Percentiles rank a stretch among this genome's conserved stretches.
Conservation (phyloP, 2,113 vertebrate genomes). For the Calypte anna region DNA sequence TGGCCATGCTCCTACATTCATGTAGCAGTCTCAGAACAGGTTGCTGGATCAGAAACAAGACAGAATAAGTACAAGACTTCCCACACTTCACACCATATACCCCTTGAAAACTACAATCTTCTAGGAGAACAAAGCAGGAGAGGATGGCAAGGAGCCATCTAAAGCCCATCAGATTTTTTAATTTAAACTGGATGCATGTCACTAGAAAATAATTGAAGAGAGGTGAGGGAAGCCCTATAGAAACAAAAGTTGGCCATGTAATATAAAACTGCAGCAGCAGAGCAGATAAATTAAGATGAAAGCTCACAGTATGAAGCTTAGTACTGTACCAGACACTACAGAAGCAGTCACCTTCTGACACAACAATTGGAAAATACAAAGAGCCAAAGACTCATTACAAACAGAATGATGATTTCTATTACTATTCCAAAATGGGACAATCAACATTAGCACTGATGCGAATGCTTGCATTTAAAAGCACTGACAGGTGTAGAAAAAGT, state of each 20-base stretch:
- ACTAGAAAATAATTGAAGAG: not conserved
- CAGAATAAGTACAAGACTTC: not conserved
- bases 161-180: not conserved
- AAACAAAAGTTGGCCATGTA: not conserved
- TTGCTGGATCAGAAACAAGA: not conserved
- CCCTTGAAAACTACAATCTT: not conserved
- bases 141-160: not conserved
- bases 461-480: not conserved
- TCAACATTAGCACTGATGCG: not conserved
- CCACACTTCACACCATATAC: not conserved
- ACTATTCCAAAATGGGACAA: not conserved
- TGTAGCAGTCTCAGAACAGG: not conserved
- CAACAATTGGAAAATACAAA: not conserved
- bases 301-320: not conserved
- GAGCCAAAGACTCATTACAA: not conserved
- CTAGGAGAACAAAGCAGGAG: not conserved
- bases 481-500: not conserved
- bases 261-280: not conserved
- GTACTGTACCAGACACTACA: not conserved
- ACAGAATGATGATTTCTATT: not conserved
- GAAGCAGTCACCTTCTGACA: not conserved
- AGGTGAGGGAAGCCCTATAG: not conserved
- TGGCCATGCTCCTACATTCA: not conserved
- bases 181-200: not conserved
- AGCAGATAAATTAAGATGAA: not conserved